Percentiles rank a stretch among this genome's conserved stretches.
Evolutionary conservation across 2,113 vertebrate genomes (phyloP).

Genomic region (Syngnathoides biaculeatus): DNA sequence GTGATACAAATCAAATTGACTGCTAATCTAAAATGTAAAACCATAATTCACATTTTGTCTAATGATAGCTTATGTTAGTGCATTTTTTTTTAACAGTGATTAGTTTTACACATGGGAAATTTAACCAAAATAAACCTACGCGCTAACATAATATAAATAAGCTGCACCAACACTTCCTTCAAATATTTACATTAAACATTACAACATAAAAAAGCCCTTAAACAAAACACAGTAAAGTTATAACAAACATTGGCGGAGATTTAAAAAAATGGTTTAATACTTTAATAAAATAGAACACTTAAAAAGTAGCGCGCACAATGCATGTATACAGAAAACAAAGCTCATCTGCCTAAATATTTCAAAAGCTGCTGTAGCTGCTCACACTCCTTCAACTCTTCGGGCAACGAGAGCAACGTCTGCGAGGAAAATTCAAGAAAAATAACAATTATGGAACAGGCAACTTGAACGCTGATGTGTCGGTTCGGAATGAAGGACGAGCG

Average conservation of each 20-base stretch:
- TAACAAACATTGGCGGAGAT: neutral
- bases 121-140: neutral
- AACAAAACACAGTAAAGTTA: neutral
- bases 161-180: neutral
- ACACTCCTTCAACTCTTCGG: slow-evolving; percentile 56
- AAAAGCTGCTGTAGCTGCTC: slow-evolving; percentile 62
- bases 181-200: neutral
- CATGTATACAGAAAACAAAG: slow-evolving; percentile 8
- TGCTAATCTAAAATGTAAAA: no score
- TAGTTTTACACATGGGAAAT: no score
- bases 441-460: neutral
- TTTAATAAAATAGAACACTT: no score
- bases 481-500: neutral
- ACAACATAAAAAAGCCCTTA: neutral
- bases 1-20: no score
- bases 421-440: neutral
- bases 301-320: neutral
- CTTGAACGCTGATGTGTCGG: neutral
- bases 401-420: slow-evolving; percentile 69
- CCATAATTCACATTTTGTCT: neutral
- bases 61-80: neutral
- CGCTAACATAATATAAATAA: neutral
- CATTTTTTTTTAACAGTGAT: no score
- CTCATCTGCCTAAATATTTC: slow-evolving; percentile 60
- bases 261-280: no score